phyloP scores from a whole-genome alignment of 2,797 vertebrate genomes.

The Tolypeutes matacus region DNA sequence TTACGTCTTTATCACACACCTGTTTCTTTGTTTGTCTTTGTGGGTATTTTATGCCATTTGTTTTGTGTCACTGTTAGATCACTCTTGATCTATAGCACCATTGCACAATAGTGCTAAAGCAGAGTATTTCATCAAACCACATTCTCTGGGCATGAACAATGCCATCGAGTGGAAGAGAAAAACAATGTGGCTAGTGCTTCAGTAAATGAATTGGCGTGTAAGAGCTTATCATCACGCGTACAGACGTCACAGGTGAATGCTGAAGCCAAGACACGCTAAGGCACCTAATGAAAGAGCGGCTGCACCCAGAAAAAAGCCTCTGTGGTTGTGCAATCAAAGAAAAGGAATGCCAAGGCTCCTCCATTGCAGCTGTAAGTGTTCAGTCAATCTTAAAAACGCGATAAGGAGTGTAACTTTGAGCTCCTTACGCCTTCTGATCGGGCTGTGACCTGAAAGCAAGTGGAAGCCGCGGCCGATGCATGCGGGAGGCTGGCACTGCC shows the following conservation, averaged over 20 bases:
- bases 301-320: not conserved
- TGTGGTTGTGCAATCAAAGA: fast-evolving
- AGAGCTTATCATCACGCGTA: fast-evolving
- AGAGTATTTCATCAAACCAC: not conserved
- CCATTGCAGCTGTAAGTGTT: not conserved
- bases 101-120: too few species aligned
- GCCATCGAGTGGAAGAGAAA: not conserved
- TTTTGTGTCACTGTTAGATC: fast-evolving
- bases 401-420: constrained; percentile 52
- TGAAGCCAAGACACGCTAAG: not conserved
- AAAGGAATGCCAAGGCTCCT: not conserved
- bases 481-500: not conserved
- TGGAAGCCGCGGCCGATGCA: not conserved
- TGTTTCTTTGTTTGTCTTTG: not conserved
- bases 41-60: not conserved
- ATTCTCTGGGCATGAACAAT: not conserved
- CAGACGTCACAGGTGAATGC: not conserved
- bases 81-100: fast-evolving
- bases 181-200: not conserved
- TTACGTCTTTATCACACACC: not conserved
- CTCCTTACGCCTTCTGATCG: not conserved
- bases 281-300: not conserved
- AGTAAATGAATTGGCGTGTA: not conserved
- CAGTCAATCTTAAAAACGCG: not conserved
- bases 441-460: not conserved